Evolutionary conservation across 2,888 invertebrate species (phyloP), one percentile per base, ranked within the genome.

Genomic region (Agonum fuliginosum): DNA sequence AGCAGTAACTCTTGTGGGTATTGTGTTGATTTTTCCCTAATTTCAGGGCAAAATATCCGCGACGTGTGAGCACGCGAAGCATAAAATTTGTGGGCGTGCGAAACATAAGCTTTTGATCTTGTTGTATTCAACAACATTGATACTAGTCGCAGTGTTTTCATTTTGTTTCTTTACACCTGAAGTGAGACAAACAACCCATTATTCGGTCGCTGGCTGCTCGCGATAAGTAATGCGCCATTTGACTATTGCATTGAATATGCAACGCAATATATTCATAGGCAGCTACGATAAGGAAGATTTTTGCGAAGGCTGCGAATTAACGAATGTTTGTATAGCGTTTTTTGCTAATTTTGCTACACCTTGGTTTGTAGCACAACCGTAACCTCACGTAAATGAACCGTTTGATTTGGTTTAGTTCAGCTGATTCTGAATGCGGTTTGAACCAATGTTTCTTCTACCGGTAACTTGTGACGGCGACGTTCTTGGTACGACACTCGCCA

Each of bases 81-180:
- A 70, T 34, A 37, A 67, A 43, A 67, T 51, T 30, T 43, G 58
- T 62, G 70, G 48, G 69, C 34, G 51, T 69, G 62, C 30, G 69
- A 65, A 65, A 54, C 65, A 46, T 48, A 65, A 43, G 22, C 46
- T 77, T 65, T 46, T 75, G 67, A 75, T 75, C 67, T 75, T 34
- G 37, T 75, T 75, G 46, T 71, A 54, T 70, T 12, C 70, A 71
- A 27, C 46, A 27, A 62, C 51, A 17, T 34, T 22, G 37, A 70
- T 41, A 76, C 17, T 22, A 54, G 20, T 51, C 58, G 27, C 24
- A 17, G n/a, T 43, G 14, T 70, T 70, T 46, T 70, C 14, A 12
- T 70, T 43, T 43, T 69, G 41, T 69, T 69, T 12, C 20, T 69
- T 43, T 43, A 22, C 43, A 69, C 69, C 69, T 43, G 43, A 69